Percentiles rank a stretch among this genome's conserved stretches.
These are phyloP conservation scores for Ceratina australensis DNA, from an alignment of 1,140 invertebrate species.

Conservation along the genomic window DNA sequence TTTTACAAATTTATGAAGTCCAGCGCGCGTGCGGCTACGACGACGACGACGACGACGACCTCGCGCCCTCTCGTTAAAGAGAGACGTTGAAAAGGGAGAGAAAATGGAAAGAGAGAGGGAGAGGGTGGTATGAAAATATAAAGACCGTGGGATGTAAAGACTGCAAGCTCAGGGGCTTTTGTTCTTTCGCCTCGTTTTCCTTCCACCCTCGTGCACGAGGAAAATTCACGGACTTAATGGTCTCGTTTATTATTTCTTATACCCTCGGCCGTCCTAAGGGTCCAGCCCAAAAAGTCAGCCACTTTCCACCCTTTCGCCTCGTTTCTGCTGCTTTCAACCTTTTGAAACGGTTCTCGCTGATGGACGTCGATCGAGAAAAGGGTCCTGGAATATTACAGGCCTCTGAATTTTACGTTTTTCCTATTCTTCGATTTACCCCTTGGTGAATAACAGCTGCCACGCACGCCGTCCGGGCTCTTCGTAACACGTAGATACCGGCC, in stretches of 20 bases:
- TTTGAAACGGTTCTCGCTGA: constrained; percentile 31
- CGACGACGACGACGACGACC: too few species aligned
- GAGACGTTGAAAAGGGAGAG: background rate
- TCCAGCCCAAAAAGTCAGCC: constrained; percentile 58
- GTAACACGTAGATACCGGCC: too few species aligned
- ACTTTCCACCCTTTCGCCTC: constrained; percentile 48
- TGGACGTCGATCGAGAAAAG: constrained; percentile 39
- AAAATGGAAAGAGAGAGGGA: background rate
- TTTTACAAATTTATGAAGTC: constrained; percentile 59
- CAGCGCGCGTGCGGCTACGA: constrained; percentile 6
- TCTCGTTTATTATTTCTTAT: constrained; percentile 72
- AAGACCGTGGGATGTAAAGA: constrained; percentile 64
- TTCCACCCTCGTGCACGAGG: constrained; percentile 54
- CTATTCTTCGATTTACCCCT: background rate
- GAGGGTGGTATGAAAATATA: constrained; percentile 62
- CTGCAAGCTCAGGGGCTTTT: constrained; percentile 64
- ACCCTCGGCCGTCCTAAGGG: constrained; percentile 53
- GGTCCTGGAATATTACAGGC: background rate
- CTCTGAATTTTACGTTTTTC: background rate
- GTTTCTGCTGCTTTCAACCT: constrained; percentile 47
- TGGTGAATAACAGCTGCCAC: too few species aligned
- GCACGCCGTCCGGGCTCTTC: too few species aligned
- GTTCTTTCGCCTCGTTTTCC: constrained; percentile 61
- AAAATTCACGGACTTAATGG: constrained; percentile 70
- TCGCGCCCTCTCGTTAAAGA: background rate